Evolutionary conservation across 2,113 vertebrate genomes (phyloP).

Genomic region (Lycocorax pyrrhopterus): DNA sequence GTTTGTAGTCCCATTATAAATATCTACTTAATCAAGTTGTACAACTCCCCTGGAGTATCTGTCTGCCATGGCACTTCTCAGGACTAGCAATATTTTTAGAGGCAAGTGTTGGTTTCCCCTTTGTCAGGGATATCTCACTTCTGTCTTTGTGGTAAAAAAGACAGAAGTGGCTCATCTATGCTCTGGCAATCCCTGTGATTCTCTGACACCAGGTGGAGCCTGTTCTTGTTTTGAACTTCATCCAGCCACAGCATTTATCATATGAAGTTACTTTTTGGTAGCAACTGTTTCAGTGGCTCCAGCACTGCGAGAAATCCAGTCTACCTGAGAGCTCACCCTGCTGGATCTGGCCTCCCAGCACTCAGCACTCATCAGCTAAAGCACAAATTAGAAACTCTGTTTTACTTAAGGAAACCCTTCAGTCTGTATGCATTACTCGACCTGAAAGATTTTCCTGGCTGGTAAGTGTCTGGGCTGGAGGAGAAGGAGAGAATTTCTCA

Average conservation of each 20-base stretch:
- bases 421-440: background rate
- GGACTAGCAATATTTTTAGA: background rate
- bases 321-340: background rate
- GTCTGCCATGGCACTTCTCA: background rate
- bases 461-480: fast-evolving
- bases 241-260: background rate
- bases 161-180: background rate
- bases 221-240: background rate
- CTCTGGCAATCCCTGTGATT: background rate
- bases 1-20: background rate
- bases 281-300: background rate
- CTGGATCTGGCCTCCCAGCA: background rate
- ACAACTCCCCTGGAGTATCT: background rate
- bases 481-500: background rate
- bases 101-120: background rate
- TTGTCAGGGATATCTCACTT: background rate
- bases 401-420: background rate
- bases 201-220: background rate
- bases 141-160: background rate
- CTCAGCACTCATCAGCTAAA: background rate
- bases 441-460: background rate
- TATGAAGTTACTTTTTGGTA: background rate
- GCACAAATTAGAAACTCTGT: background rate
- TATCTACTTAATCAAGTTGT: background rate
- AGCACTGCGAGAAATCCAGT: background rate